Conservation (phyloP, 2,113 vertebrate genomes). For the Balaenoptera acutorostrata region DNA sequence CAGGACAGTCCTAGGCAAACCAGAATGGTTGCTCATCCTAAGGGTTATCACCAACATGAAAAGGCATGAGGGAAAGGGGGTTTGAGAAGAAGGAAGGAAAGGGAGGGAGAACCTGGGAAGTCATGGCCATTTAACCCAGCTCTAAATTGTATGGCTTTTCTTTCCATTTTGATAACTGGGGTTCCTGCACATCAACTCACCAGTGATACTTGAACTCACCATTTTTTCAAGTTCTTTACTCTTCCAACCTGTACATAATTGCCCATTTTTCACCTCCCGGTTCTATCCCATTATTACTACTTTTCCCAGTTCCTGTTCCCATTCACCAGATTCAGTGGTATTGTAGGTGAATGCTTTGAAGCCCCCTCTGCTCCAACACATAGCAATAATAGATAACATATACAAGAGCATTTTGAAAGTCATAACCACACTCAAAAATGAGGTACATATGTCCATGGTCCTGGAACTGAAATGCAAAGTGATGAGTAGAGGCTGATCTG, state of each 20-base stretch:
- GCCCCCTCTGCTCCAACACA: neutral
- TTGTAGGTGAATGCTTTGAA: neutral
- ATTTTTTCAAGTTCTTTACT: neutral
- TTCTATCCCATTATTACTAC: neutral
- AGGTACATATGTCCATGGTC: neutral
- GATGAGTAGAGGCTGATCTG: neutral
- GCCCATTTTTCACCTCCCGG: neutral
- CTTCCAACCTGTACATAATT: neutral
- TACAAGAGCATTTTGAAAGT: neutral
- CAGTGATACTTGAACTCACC: neutral
- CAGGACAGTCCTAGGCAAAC: neutral
- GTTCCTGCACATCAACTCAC: neutral
- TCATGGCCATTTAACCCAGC: neutral
- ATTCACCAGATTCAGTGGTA: neutral
- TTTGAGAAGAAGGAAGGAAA: neutral
- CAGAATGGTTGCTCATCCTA: neutral
- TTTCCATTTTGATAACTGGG: neutral
- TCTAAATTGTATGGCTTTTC: neutral
- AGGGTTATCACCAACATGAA: neutral
- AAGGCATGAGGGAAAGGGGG: neutral
- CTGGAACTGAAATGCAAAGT: neutral
- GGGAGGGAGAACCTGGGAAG: neutral
- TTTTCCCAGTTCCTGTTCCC: neutral
- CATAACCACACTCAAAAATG: neutral
- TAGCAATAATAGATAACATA: neutral